phyloP scores from a whole-genome alignment of 1,140 invertebrate genomes.

The Apis florea region DNA sequence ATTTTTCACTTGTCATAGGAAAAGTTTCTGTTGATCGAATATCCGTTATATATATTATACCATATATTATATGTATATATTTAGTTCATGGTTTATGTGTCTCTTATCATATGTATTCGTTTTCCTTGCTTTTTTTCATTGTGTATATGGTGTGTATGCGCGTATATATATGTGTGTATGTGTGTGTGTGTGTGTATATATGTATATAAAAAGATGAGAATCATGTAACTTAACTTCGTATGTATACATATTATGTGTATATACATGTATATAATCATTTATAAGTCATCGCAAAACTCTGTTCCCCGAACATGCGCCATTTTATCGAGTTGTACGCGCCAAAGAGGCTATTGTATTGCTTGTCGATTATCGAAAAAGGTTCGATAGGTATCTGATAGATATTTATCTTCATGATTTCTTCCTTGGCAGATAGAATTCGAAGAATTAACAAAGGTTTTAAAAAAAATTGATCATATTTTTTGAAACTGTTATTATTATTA shows the following conservation, averaged over 20 bases:
- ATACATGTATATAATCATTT: constrained; percentile 43
- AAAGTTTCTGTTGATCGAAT: neutral
- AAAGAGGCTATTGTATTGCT: constrained; percentile 30
- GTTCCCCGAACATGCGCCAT: constrained; percentile 24
- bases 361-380: constrained; percentile 20
- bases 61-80: constrained; percentile 46
- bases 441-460: constrained; percentile 6
- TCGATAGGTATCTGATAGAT: neutral
- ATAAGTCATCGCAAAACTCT: constrained; percentile 23
- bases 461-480: neutral
- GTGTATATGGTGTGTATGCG: neutral
- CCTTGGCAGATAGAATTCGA: constrained; percentile 8
- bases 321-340: constrained; percentile 31
- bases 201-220: constrained; percentile 43
- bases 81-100: constrained; percentile 9
- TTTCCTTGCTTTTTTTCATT: neutral
- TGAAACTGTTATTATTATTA: constrained; percentile 7
- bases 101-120: neutral
- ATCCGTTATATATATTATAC: constrained; percentile 25
- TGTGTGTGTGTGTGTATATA: constrained; percentile 14
- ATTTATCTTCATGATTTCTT: neutral
- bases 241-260: constrained; percentile 38
- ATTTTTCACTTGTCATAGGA: neutral
- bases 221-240: constrained; percentile 36
- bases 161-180: neutral